Conservation (phyloP, 2,888 invertebrate species). For the Papilio demoleus region DNA sequence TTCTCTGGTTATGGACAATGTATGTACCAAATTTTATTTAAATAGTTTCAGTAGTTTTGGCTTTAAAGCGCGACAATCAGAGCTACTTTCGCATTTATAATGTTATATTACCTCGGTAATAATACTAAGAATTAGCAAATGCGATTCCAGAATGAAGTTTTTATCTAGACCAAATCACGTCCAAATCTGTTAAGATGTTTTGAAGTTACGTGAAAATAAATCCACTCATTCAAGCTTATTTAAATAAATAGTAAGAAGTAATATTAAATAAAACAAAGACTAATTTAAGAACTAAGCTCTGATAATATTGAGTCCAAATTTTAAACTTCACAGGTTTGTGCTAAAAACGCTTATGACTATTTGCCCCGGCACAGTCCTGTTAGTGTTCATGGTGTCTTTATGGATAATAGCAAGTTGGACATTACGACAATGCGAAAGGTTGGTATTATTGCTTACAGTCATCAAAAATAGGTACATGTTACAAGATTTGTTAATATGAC, state of each 20-base stretch:
- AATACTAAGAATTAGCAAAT: no score
- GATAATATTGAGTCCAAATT: no score
- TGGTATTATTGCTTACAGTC: constrained; percentile 64
- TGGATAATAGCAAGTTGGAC: constrained; percentile 99
- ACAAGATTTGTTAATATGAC: constrained; percentile 28
- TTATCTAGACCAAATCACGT: neutral
- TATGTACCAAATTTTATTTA: no score
- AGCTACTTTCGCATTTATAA: no score
- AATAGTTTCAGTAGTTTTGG: no score
- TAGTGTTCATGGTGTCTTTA: constrained; percentile 99
- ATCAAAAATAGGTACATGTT: constrained; percentile 7
- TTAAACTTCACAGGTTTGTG: constrained; percentile 93
- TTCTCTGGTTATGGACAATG: no score
- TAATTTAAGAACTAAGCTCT: no score
- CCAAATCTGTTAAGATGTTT: neutral
- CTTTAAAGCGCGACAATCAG: no score
- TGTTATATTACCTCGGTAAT: no score
- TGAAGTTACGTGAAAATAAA: neutral
- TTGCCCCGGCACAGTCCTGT: constrained; percentile 98
- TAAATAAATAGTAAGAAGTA: no score
- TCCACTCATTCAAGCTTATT: neutral
- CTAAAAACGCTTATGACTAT: constrained; percentile 99
- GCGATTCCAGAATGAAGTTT: no score
- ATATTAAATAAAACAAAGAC: no score
- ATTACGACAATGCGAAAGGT: constrained; percentile 99